These are phyloP conservation scores for Gymnarchus niloticus DNA, from an alignment of 2,113 vertebrate species.

Conservation along the genomic window DNA sequence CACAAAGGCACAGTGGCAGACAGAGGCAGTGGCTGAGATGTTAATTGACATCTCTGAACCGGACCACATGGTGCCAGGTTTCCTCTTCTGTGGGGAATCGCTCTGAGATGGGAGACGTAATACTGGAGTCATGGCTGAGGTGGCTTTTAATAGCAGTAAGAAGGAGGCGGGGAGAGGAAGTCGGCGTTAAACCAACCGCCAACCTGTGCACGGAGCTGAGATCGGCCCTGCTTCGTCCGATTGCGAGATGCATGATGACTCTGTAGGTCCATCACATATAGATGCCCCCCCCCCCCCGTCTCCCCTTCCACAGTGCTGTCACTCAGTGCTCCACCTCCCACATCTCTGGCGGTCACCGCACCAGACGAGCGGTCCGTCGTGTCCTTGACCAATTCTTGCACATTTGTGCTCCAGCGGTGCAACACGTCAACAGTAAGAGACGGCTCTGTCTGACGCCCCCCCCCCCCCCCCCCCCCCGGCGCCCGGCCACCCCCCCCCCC, in stretches of 20 bases:
- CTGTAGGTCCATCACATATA: too few species aligned
- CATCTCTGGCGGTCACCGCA: background rate
- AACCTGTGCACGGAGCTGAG: background rate
- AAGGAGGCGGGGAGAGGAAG: background rate
- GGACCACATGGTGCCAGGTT: background rate
- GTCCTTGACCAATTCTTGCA: background rate
- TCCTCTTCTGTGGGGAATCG: background rate
- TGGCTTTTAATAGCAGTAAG: constrained; percentile 8
- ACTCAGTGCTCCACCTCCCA: background rate
- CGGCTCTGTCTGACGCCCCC: too few species aligned
- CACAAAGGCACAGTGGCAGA: background rate
- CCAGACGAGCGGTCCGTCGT: background rate
- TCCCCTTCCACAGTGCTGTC: background rate
- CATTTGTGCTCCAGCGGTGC: background rate
- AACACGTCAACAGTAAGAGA: too few species aligned
- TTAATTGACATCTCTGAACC: background rate
- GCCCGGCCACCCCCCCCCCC: too few species aligned
- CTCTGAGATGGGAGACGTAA: background rate
- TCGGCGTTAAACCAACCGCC: background rate
- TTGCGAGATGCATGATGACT: background rate
- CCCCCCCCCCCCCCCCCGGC: too few species aligned
- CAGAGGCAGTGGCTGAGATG: background rate
- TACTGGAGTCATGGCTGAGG: background rate
- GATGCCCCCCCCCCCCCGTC: background rate
- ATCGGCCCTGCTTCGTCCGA: background rate